Evolutionary conservation across 2,797 vertebrate genomes (phyloP).

Genomic region (Tenualosa ilisha): DNA sequence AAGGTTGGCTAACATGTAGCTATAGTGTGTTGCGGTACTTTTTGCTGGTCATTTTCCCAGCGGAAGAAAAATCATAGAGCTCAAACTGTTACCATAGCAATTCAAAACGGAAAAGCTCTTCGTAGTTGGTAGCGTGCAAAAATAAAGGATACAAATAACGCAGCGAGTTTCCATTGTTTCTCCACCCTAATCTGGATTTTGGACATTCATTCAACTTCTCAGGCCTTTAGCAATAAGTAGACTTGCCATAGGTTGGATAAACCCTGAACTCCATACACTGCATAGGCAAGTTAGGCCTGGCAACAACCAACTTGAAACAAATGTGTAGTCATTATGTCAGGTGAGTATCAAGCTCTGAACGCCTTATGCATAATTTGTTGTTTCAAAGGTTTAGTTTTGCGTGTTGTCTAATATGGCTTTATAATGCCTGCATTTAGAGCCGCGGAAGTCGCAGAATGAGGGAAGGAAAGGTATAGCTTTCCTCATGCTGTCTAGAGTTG

Average conservation of each 20-base stretch:
- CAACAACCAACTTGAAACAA: not conserved
- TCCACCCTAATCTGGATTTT: not conserved
- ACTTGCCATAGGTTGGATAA: not conserved
- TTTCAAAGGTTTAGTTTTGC: not conserved
- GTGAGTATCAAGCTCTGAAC: not conserved
- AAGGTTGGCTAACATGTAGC: not conserved
- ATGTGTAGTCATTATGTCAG: not conserved
- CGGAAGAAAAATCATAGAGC: not conserved
- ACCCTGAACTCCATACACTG: not conserved
- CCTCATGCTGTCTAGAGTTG: not conserved
- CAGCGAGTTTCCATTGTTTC: not conserved
- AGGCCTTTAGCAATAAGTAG: not conserved
- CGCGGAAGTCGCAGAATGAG: not conserved
- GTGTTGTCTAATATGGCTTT: not conserved
- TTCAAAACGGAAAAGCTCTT: slow-evolving; percentile 5
- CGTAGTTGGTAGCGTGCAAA: not conserved
- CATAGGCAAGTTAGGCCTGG: not conserved
- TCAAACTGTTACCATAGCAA: slow-evolving; percentile 13
- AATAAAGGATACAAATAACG: not conserved
- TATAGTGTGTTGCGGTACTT: not conserved
- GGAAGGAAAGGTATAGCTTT: not conserved
- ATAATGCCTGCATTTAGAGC: not conserved
- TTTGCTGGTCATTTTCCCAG: not conserved
- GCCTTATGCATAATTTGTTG: not conserved
- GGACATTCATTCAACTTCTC: not conserved